phyloP scores from a whole-genome alignment of 2,113 vertebrate species.

The Cynopterus brachyotis region DNA sequence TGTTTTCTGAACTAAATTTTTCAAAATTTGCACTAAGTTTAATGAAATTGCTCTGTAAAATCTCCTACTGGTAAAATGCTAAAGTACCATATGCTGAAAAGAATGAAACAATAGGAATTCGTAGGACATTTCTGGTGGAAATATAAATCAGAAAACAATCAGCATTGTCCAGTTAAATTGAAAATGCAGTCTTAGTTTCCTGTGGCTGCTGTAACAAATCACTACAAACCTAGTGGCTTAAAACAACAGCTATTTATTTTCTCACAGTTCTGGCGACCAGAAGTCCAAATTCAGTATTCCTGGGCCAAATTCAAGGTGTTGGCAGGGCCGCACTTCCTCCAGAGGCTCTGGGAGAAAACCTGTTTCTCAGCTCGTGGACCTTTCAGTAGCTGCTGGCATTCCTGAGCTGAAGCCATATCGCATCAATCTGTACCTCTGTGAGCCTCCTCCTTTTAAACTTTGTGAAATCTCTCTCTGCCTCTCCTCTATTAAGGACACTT shows the following conservation, averaged over 20 bases:
- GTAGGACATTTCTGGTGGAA: not conserved
- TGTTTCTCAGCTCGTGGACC: not conserved
- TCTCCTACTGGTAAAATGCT: not conserved
- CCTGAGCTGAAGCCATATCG: not conserved
- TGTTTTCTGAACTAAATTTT: not conserved
- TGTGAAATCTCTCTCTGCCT: not conserved
- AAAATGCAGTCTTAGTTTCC: not conserved
- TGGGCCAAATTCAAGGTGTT: not conserved
- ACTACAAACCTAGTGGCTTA: not conserved
- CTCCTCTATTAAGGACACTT: not conserved
- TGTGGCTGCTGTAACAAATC: not conserved
- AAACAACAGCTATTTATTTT: not conserved
- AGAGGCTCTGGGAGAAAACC: not conserved
- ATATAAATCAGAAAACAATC: constrained; percentile 16
- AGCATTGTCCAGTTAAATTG: not conserved
- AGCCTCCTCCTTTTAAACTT: not conserved
- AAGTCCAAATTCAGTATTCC: not conserved
- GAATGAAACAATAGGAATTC: not conserved
- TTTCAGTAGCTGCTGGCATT: not conserved
- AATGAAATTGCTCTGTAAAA: constrained; percentile 5
- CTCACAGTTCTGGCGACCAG: not conserved
- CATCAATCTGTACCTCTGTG: not conserved
- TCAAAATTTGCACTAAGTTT: not conserved
- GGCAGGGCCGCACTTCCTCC: not conserved
- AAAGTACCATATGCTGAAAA: not conserved